These are phyloP conservation scores for Casuarius casuarius DNA, from an alignment of 2,113 vertebrate genomes.

Conservation along the genomic window DNA sequence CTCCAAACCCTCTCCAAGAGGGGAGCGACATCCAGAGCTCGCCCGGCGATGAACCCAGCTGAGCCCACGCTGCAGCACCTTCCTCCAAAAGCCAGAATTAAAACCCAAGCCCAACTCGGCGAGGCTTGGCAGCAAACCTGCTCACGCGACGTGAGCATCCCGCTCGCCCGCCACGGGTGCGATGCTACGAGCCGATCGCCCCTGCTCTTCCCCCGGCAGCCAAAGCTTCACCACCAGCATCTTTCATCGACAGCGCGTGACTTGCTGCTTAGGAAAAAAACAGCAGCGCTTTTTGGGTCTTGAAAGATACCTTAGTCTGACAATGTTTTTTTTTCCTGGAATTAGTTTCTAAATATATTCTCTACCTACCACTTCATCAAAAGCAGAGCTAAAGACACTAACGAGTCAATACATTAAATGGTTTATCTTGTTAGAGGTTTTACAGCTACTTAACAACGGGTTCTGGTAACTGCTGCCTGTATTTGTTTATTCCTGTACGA, in stretches of 20 bases:
- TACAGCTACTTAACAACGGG: constrained; percentile 38
- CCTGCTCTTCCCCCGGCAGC: background rate
- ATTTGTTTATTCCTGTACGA: background rate
- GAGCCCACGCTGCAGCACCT: background rate
- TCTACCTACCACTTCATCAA: background rate
- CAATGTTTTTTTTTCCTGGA: background rate
- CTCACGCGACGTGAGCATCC: background rate
- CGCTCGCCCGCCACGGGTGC: background rate
- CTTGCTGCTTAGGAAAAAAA: background rate
- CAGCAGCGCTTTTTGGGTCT: background rate
- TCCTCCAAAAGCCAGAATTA: background rate
- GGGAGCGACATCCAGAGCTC: background rate
- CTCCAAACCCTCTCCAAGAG: background rate
- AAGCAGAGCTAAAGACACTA: constrained; percentile 2
- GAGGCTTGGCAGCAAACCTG: background rate
- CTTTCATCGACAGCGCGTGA: background rate
- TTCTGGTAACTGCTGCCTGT: constrained; percentile 14
- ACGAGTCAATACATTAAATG: background rate
- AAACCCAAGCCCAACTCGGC: background rate
- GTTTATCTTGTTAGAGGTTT: constrained; percentile 23
- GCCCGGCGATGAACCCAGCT: background rate
- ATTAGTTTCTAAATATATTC: constrained; percentile 25
- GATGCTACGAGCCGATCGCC: background rate
- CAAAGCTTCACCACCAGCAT: background rate
- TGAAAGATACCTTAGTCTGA: constrained; percentile 6